A percentile compares a stretch with the other conserved stretches of the same genome.
These are phyloP conservation scores for Marisa cornuarietis DNA, from an alignment of 1,140 invertebrate genomes.

Conservation along the genomic window DNA sequence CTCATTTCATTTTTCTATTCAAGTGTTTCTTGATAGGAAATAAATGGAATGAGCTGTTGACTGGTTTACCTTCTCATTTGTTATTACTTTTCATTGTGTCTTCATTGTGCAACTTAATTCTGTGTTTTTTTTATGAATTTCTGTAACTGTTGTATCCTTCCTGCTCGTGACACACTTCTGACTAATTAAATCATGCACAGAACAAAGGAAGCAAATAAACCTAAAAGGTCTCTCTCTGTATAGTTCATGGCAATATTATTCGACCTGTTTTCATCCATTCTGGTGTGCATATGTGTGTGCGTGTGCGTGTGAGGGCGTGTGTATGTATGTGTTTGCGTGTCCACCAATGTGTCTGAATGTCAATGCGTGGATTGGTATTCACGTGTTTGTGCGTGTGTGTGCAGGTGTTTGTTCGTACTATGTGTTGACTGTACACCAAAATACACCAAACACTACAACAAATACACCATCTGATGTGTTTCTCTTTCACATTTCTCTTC, in stretches of 20 bases:
- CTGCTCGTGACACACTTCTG: background rate
- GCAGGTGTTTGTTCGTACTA: background rate
- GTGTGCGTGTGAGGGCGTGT: background rate
- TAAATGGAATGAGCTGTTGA: no score
- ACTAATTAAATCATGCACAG: no score
- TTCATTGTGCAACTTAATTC: background rate
- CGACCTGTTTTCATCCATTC: background rate
- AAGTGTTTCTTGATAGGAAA: no score
- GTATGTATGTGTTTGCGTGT: background rate
- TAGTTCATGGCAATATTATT: background rate
- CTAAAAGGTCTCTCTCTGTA: background rate
- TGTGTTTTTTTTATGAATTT: background rate
- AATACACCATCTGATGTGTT: background rate
- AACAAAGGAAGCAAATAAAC: no score
- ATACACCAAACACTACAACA: background rate
- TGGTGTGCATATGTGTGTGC: background rate
- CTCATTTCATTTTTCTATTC: no score
- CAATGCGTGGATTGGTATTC: background rate
- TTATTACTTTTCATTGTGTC: background rate
- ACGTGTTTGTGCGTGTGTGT: background rate
- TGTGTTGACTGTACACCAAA: background rate
- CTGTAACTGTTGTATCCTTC: background rate
- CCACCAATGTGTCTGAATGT: background rate
- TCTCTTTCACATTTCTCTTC: background rate
- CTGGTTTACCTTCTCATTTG: no score